phyloP scores from a whole-genome alignment of 1,140 invertebrate genomes.

The Ostrea edulis region DNA sequence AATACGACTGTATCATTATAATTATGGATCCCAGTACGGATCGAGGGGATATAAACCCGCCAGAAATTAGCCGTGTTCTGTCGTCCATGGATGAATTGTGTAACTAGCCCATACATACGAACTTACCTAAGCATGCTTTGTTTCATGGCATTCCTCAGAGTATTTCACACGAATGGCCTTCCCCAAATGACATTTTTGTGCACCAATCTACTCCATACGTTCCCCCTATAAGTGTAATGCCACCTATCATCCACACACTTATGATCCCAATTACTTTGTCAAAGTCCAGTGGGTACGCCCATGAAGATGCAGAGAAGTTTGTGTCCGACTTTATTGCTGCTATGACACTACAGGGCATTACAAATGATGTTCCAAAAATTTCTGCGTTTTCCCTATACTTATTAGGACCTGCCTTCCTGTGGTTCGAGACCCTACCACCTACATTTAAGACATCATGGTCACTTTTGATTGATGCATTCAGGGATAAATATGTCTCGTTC shows the following conservation, averaged over 20 bases:
- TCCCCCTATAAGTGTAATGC: neutral
- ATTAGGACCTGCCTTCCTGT: neutral
- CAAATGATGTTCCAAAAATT: neutral
- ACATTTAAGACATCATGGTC: neutral
- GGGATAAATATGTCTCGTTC: neutral
- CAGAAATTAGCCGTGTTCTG: too few relatives aligned
- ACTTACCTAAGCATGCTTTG: too few relatives aligned
- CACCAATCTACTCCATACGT: neutral
- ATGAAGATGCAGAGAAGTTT: constrained; percentile 2
- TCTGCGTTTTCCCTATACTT: constrained; percentile 11
- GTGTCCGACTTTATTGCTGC: neutral
- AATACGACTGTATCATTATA: too few relatives aligned
- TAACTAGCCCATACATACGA: too few relatives aligned
- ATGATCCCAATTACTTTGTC: neutral
- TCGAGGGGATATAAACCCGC: too few relatives aligned
- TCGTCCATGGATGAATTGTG: too few relatives aligned
- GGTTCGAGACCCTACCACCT: neutral
- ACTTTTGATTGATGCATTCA: neutral
- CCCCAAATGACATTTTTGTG: neutral
- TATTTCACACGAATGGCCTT: neutral
- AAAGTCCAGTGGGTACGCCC: neutral
- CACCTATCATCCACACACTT: neutral
- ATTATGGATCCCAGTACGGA: too few relatives aligned
- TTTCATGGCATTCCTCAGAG: too few relatives aligned
- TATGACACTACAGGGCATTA: neutral